Percentiles rank a stretch among this genome's conserved stretches.
Evolutionary conservation across 2,113 vertebrate genomes (phyloP).

Genomic region (Pedetes capensis): DNA sequence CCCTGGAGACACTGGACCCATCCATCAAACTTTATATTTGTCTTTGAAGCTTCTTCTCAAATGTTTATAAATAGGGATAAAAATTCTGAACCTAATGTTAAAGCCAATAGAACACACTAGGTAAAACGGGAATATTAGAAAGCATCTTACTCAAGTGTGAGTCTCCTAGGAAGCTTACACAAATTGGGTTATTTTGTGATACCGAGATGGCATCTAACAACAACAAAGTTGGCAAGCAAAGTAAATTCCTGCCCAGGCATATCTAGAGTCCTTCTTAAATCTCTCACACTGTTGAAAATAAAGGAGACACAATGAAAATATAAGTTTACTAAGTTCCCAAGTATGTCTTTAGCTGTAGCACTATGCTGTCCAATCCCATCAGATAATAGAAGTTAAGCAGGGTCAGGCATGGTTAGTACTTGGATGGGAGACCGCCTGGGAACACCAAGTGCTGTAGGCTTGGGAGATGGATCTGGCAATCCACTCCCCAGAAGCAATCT

Average conservation of each 20-base stretch:
- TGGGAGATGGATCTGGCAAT: no score
- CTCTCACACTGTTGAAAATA: background rate
- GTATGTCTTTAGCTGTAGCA: no score
- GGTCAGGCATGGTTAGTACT: no score
- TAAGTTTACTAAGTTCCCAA: background rate
- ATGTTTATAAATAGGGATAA: background rate
- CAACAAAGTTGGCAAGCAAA: background rate
- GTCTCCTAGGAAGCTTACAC: background rate
- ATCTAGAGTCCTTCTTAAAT: background rate
- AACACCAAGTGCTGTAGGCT: no score
- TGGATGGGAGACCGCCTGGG: no score
- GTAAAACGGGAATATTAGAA: background rate
- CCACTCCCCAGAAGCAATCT: no score
- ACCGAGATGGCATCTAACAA: no score
- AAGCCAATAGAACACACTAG: background rate
- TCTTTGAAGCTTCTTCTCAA: background rate
- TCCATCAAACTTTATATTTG: background rate
- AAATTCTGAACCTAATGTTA: background rate
- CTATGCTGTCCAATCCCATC: no score
- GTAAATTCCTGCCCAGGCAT: background rate
- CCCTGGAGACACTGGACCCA: background rate
- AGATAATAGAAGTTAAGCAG: no score
- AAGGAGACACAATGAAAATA: background rate
- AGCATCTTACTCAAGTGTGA: background rate
- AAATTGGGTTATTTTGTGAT: background rate